These are phyloP conservation scores for Tineola bisselliella DNA, from an alignment of 2,888 invertebrate genomes.

Conservation along the genomic window DNA sequence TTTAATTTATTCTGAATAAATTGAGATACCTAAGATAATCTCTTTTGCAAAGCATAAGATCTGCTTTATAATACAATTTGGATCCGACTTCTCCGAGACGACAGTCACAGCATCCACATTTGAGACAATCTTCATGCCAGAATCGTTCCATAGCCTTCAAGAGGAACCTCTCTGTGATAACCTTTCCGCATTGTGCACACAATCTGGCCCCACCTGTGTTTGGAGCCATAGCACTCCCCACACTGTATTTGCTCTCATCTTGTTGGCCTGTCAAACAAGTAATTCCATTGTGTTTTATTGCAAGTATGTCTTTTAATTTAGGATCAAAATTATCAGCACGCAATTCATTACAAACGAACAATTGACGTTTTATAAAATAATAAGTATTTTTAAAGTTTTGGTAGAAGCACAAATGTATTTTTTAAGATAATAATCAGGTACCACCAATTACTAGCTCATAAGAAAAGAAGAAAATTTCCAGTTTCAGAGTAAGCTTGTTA, in stretches of 20 bases:
- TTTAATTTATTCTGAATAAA: no score
- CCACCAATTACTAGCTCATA: background rate
- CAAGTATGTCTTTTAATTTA: no score
- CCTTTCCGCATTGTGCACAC: constrained; percentile 87
- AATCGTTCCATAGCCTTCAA: constrained; percentile 88
- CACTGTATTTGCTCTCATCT: constrained; percentile 54
- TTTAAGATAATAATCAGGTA: background rate
- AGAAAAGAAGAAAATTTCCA: constrained; percentile 1
- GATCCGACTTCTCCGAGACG: constrained; percentile 93
- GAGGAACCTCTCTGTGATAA: constrained; percentile 83
- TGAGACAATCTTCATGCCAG: constrained; percentile 95
- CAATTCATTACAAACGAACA: no score
- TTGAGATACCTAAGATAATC: constrained; percentile 85
- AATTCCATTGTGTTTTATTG: no score
- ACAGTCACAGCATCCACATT: constrained; percentile 93
- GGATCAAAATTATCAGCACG: no score
- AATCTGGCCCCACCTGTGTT: constrained; percentile 63
- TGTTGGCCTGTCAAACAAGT: constrained; percentile 55
- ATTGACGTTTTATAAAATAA: background rate
- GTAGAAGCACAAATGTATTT: background rate
- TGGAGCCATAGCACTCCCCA: constrained; percentile 36
- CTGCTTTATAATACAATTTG: constrained; percentile 89
- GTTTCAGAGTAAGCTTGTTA: constrained; percentile 7
- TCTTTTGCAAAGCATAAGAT: constrained; percentile 89
- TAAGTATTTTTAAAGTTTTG: background rate